Percentiles rank a stretch among this genome's conserved stretches.
phyloP scores from a whole-genome alignment of 2,888 invertebrate genomes.

The Polyommatus iphigenia region DNA sequence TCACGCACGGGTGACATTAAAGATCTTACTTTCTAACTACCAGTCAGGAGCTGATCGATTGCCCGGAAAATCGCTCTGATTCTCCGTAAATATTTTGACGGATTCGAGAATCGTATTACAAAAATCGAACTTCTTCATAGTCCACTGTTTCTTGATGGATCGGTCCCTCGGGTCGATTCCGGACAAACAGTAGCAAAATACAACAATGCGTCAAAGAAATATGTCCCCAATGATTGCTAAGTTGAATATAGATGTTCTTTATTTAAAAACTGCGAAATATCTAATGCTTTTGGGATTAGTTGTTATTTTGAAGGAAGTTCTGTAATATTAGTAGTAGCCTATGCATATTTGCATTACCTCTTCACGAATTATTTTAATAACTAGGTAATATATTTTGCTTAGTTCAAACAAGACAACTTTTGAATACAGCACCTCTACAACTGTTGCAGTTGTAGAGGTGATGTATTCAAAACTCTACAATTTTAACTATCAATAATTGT shows the following conservation, averaged over 20 bases:
- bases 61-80: conserved; percentile 68
- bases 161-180: conserved; percentile 62
- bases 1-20: conserved; percentile 58
- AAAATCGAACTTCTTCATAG: conserved; percentile 65
- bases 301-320: background rate
- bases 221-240: conserved; percentile 21
- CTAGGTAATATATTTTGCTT: no score
- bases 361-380: no score
- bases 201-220: conserved; percentile 41
- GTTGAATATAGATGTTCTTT: conserved; percentile 29
- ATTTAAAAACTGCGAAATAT: background rate
- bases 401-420: no score
- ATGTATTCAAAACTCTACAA: no score
- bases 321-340: no score
- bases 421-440: no score
- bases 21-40: conserved; percentile 57
- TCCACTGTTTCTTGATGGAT: conserved; percentile 70
- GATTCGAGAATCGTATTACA: conserved; percentile 68
- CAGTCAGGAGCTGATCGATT: conserved; percentile 64
- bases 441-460: no score
- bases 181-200: conserved; percentile 57
- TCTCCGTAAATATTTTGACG: conserved; percentile 77
- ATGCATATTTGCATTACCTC: no score
- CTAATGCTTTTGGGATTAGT: background rate
- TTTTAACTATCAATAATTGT: no score